phyloP scores from a whole-genome alignment of 2,888 invertebrate genomes.

The Endotricha flammealis region DNA sequence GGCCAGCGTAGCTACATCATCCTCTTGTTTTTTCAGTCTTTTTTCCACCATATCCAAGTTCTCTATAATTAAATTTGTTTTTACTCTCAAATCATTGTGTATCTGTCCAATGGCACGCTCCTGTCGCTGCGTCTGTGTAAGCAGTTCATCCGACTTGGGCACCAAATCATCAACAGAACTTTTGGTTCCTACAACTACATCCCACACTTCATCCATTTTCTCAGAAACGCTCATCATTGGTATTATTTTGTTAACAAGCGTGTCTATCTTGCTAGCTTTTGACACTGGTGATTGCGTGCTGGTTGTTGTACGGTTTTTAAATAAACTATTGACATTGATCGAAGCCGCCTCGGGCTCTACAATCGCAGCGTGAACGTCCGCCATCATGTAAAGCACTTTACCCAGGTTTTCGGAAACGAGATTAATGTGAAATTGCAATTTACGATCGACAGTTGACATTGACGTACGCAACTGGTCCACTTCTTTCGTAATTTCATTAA shows the following conservation, averaged over 20 bases:
- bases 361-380: constrained; percentile 89
- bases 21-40: constrained; percentile 89
- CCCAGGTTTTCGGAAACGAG: constrained; percentile 89
- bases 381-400: constrained; percentile 86
- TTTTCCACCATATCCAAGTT: constrained; percentile 92
- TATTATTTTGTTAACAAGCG: constrained; percentile 87
- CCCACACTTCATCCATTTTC: constrained; percentile 95
- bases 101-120: constrained; percentile 92
- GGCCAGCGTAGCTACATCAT: constrained; percentile 87
- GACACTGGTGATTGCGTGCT: constrained; percentile 78
- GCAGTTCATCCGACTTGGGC: constrained; percentile 90
- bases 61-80: constrained; percentile 91
- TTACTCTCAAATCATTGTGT: constrained; percentile 87
- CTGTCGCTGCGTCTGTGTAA: constrained; percentile 91
- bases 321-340: constrained; percentile 69
- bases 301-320: constrained; percentile 76
- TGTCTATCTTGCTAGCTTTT: constrained; percentile 87
- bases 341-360: constrained; percentile 83
- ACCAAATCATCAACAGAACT: constrained; percentile 91
- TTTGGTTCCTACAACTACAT: constrained; percentile 92
- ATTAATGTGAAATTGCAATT: constrained; percentile 90
- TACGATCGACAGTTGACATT: constrained; percentile 87
- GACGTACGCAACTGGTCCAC: constrained; percentile 87
- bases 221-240: constrained; percentile 92
- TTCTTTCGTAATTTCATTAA: constrained; percentile 89